Base-by-base conservation (phyloP, 2,888 invertebrate species). In the Cephus runcator region DNA sequence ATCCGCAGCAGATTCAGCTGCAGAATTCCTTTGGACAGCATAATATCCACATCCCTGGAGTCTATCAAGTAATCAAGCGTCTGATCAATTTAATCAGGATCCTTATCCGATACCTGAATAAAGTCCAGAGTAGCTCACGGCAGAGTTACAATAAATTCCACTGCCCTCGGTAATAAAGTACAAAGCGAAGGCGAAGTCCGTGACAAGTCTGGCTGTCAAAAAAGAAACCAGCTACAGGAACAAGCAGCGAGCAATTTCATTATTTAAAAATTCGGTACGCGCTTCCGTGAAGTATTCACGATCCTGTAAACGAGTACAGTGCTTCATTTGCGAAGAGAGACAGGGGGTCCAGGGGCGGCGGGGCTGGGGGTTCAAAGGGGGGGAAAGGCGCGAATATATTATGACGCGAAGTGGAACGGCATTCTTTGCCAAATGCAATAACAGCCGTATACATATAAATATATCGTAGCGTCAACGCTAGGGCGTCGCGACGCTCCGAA, bases 351-450 rank as follows among this genome's bases (percentile, higher is more conserved):
- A 35, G 35, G 35, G 34, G 33, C 4, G 74, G 75, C 12, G 40
- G 15, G n/a, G 30, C 30, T 34, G 31, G 36, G 12, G 15, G 30
- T 15, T 36, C 34, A 56, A 31, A 68, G 33, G 33, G 68, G 73
- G 75, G 73, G 11, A 69, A 75, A 80, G 15, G 36, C 69, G 35
- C 75, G 77, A 77, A 84, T 86, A 86, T 83, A 84, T 85, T 81
- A 84, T 81, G 77, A 84, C 83, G 81, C 78, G 71, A 81, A 78
- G 74, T 56, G 82, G 83, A 78, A 81, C 76, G n/a, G 86, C 85
- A 84, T 86, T 86, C 85, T 84, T 86, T 74, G 81, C 75, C 82
- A 82, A 84, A 85, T 74, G 85, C 82, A 85, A 84, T 84, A 84
- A 84, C 86, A 81, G 81, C 36, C 34, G 31, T 34, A 75, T 77